Evolutionary conservation across 2,888 invertebrate species (phyloP), one percentile per base, ranked within the genome.

Genomic region (Mellilla xanthometata): DNA sequence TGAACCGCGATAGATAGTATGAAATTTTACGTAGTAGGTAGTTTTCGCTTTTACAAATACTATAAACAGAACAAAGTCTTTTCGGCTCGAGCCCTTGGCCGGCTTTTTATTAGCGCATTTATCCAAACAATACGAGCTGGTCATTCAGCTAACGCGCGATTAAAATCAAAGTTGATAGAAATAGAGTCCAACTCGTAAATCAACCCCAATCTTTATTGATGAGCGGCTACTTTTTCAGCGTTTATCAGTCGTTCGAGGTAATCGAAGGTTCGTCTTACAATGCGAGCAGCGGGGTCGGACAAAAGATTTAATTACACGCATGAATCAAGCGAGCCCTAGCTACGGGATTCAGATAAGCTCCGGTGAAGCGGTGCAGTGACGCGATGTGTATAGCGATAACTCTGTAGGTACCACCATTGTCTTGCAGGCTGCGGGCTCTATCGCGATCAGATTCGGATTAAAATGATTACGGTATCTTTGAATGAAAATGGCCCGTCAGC

Each of bases 251-350:
- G 73, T 79, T 78, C 70, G 70, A 76, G 68, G 71, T 70, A 71
- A 74, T 77, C 72, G 68, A 68, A 68, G 67, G 65, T 58, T 65
- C 61, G 64, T 65, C 75, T 76, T 72, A 73, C 77, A 76, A 78
- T 72, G 66, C 64, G 72, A 80, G 76, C 71, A 70, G 69, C 61
- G 62, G 72, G 69, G 69, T 67, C 76, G 78, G 74, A 87, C 86
- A 86, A 89, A 83, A 87, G 87, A 88, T 85, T 86, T 87, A 88
- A 89, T 89, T 89, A 87, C 81, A 88, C 88, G 87, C 86, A 85
- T 87, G 88, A 85, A 88, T 86, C 85, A 85, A 86, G 81, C 77
- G 53, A 55, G 55, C 52, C 43, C 42, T 39, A 39, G 42, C 34
- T 54, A 54, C 61, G 61, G 58, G 54, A n/a, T 55, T 68, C 69